A percentile compares a stretch with the other conserved stretches of the same genome.
These are phyloP conservation scores for Scaptomyza graminum DNA, from an alignment of 1,140 invertebrate species.

Conservation along the genomic window DNA sequence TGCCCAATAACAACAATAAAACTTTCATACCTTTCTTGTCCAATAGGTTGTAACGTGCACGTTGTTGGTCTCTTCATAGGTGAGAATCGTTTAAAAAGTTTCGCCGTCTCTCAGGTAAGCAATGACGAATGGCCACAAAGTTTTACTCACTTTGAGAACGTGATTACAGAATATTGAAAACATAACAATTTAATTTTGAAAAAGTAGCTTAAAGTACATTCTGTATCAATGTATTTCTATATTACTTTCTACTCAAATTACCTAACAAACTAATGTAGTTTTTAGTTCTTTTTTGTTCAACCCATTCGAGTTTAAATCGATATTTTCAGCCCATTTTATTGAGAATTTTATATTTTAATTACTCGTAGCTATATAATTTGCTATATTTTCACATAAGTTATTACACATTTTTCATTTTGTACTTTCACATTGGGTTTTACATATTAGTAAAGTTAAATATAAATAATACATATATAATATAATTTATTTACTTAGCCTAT, in stretches of 20 bases:
- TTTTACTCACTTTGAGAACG: conserved; percentile 60
- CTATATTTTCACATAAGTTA: conserved; percentile 8
- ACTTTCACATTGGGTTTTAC: conserved; percentile 43
- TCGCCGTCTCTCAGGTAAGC: conserved; percentile 52
- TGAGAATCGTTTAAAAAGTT: conserved; percentile 64
- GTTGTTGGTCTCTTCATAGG: conserved; percentile 62
- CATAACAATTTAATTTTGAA: no score
- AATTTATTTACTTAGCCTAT: conserved; percentile 42
- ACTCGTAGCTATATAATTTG: conserved; percentile 5
- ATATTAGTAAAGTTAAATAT: conserved; percentile 21
- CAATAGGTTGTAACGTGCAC: conserved; percentile 58
- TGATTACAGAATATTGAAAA: no score
- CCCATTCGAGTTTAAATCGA: conserved; percentile 7
- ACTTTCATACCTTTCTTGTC: neutral
- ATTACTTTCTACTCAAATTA: neutral
- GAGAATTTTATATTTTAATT: neutral
- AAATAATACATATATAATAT: conserved; percentile 8
- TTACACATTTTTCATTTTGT: conserved; percentile 58
- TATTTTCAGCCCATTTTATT: no score
- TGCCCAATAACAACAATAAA: neutral
- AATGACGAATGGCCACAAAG: conserved; percentile 40
- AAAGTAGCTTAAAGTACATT: no score
- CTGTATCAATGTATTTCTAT: no score
- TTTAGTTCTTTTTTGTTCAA: conserved; percentile 1
- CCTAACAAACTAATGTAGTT: conserved; percentile 25